Base-by-base conservation (phyloP, 2,888 invertebrate genomes). In the Pterobdella sp. region DNA sequence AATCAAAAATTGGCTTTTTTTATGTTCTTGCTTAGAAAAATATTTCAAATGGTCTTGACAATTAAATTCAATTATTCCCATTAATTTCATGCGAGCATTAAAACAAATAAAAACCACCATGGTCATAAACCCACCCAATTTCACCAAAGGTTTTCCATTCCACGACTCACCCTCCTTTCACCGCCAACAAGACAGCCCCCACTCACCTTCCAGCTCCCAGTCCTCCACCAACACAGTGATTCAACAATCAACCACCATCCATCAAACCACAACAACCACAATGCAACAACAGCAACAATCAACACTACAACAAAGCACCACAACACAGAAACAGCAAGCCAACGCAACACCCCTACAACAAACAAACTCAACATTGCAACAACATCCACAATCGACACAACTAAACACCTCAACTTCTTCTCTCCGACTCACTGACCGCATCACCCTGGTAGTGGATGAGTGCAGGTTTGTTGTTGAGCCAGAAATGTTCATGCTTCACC, bases 381-480 rank as follows among this genome's bases (percentile, higher is more conserved):
- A 22, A 49, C 65, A 35, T 10, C 22, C 31, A 67, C 67, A 34
- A 35, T 10, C 4, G 26, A 22, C 3, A 71, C 71, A 32, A 60
- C 18, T 35, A 32, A 71, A 18, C 68, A 37, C 69, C n/a, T n/a
- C n/a, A n/a, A n/a, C n/a, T n/a, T n/a, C n/a, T n/a, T 42, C 42
- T 2, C 37, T 52, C 14, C 68, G 72, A 10, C 26, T 68, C 34
- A 74, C 66, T 36, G 75, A 77, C 52, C 64, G 81, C 29, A 76
- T 83, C 1, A 82, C 82, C 1, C 78, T 98, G 69, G 90, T 97
- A n/a, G 97, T 98, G 22, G 97, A 98, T 81, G 93, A 92, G 80
- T 95, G 95, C 0, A 87, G 94, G 77, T 94, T 94, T 83, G 90
- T 96, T 66, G 90, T 96, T 32, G 95, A 96, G 84, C 92, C 93